A percentile compares a stretch with the other conserved stretches of the same genome.
phyloP scores from a whole-genome alignment of 2,113 vertebrate species.

The Otocyon megalotis region DNA sequence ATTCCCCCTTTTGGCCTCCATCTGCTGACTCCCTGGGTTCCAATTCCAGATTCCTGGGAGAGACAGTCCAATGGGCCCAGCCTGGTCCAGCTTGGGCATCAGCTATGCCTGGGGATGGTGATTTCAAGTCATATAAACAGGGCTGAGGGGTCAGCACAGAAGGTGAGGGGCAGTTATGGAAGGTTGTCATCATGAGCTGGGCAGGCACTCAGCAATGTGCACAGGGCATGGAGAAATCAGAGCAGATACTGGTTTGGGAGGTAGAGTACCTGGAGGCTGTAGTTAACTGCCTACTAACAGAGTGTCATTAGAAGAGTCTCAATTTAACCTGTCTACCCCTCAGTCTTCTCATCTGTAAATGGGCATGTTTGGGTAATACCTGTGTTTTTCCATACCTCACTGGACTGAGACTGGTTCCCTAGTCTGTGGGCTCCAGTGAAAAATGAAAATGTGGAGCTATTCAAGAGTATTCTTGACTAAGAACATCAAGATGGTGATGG shows the following conservation, averaged over 20 bases:
- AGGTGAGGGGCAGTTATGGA: background rate
- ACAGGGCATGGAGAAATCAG: background rate
- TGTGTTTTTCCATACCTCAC: background rate
- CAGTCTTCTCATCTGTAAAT: background rate
- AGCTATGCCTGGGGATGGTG: background rate
- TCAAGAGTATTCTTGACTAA: background rate
- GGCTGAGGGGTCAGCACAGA: background rate
- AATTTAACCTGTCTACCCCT: background rate
- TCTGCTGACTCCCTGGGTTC: background rate
- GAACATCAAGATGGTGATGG: background rate
- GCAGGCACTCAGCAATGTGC: background rate
- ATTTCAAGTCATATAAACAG: background rate
- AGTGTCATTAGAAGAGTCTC: background rate
- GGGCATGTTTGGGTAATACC: background rate
- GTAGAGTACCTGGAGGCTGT: background rate
- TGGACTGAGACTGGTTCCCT: background rate
- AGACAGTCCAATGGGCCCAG: background rate
- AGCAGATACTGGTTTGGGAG: background rate
- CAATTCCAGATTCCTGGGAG: background rate
- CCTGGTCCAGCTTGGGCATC: background rate
- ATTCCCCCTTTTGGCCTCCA: background rate
- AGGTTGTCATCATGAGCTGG: fast-evolving
- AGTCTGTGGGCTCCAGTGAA: background rate
- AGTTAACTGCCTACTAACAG: background rate
- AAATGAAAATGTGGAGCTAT: background rate